Evolutionary conservation across 2,888 invertebrate genomes (phyloP).

Genomic region (Baccha elongata): DNA sequence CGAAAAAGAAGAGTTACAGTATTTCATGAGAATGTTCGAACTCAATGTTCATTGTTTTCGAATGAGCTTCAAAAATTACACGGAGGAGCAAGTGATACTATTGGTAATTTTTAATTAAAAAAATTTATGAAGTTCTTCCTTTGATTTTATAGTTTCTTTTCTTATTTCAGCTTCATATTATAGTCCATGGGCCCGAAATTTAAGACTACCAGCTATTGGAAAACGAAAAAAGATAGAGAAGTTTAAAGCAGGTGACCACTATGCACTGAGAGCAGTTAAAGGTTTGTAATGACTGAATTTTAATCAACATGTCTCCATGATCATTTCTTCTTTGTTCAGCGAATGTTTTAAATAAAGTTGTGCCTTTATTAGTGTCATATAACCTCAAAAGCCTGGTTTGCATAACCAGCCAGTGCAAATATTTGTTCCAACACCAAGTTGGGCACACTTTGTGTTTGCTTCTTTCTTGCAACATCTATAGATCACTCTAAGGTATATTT

Average conservation of each 20-base stretch:
- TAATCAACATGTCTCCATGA: too few relatives aligned
- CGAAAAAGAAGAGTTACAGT: conserved; percentile 78
- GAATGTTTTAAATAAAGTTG: too few relatives aligned
- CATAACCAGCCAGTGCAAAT: too few relatives aligned
- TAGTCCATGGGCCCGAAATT: conserved; percentile 76
- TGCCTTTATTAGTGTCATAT: too few relatives aligned
- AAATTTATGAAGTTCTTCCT: background rate
- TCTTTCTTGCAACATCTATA: too few relatives aligned
- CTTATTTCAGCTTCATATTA: conserved; percentile 75
- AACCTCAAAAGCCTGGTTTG: too few relatives aligned
- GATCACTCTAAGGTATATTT: too few relatives aligned
- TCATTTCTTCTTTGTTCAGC: too few relatives aligned
- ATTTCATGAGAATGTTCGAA: conserved; percentile 79
- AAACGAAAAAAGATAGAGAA: conserved; percentile 66
- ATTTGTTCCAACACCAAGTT: too few relatives aligned
- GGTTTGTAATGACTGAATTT: conserved; percentile 78
- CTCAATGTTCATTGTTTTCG: conserved; percentile 78
- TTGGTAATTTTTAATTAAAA: conserved; percentile 75
- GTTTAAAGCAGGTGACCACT: conserved; percentile 80
- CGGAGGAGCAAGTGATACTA: conserved; percentile 79
- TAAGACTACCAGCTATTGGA: conserved; percentile 76
- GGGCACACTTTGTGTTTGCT: too few relatives aligned
- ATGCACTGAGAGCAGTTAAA: conserved; percentile 78
- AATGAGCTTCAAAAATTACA: conserved; percentile 78
- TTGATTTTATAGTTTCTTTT: background rate